Conservation (phyloP, 2,113 vertebrate species). For the Cryptomyrus ogoouensis region DNA sequence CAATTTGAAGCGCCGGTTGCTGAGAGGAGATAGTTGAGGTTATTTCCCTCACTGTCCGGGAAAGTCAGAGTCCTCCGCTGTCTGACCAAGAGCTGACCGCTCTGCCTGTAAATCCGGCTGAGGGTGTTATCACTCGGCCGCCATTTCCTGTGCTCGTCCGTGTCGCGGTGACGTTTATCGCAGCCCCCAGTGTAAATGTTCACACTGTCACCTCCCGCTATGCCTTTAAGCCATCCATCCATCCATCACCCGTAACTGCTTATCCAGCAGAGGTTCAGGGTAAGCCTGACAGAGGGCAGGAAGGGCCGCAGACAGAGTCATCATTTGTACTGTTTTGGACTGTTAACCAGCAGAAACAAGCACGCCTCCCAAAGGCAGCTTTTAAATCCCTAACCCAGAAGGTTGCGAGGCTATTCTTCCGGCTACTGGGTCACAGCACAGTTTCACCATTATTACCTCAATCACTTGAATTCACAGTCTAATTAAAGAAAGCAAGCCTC, state of each 20-base stretch:
- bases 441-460: background rate
- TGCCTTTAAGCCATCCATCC: background rate
- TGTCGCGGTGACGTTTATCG: background rate
- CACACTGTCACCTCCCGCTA: background rate
- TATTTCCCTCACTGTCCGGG: background rate
- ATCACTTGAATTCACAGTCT: background rate
- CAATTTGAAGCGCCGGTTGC: conserved; percentile 13
- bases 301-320: background rate
- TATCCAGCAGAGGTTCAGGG: background rate
- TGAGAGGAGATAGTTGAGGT: background rate
- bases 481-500: background rate
- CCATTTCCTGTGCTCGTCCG: background rate
- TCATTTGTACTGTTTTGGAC: background rate
- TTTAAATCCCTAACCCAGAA: background rate
- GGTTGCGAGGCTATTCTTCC: background rate
- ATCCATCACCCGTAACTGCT: background rate
- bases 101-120: background rate
- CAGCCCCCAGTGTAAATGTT: background rate
- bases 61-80: background rate
- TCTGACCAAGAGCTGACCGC: background rate
- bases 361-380: background rate
- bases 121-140: background rate
- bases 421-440: background rate
- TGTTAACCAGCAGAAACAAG: background rate
- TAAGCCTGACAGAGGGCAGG: background rate